These are phyloP conservation scores for Cartodere bifasciata DNA, from an alignment of 2,888 invertebrate genomes.

Conservation along the genomic window DNA sequence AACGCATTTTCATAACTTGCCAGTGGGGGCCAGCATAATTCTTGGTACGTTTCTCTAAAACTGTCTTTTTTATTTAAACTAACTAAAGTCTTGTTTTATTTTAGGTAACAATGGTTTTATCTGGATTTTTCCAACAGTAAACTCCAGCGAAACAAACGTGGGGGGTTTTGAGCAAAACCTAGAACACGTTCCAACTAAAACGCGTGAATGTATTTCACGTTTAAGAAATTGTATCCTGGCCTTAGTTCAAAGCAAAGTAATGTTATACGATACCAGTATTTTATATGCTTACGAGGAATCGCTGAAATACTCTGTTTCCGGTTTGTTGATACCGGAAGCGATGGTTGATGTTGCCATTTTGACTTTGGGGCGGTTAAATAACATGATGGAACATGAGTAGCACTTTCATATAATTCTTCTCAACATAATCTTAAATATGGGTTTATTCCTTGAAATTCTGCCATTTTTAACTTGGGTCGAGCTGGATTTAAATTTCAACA, in stretches of 20 bases:
- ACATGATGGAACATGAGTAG: constrained; percentile 18
- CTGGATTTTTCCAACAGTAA: constrained; percentile 71
- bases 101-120: constrained; percentile 94
- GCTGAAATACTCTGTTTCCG: constrained; percentile 61
- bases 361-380: constrained; percentile 57
- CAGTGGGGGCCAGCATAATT: constrained; percentile 84
- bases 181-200: constrained; percentile 53
- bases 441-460: too few relatives aligned
- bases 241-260: constrained; percentile 74
- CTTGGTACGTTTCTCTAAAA: too few relatives aligned
- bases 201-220: constrained; percentile 78
- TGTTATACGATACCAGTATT: constrained; percentile 86
- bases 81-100: too few relatives aligned
- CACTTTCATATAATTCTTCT: too few relatives aligned
- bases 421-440: too few relatives aligned
- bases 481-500: too few relatives aligned
- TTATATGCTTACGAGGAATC: constrained; percentile 84
- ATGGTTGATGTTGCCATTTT: constrained; percentile 72
- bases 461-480: too few relatives aligned
- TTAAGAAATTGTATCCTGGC: constrained; percentile 82
- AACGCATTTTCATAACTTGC: constrained; percentile 88
- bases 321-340: constrained; percentile 70
- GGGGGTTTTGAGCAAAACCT: constrained; percentile 71
- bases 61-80: too few relatives aligned
- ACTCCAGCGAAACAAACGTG: constrained; percentile 49